Conservation (phyloP, 2,113 vertebrate genomes). For the Peromyscus californicus region DNA sequence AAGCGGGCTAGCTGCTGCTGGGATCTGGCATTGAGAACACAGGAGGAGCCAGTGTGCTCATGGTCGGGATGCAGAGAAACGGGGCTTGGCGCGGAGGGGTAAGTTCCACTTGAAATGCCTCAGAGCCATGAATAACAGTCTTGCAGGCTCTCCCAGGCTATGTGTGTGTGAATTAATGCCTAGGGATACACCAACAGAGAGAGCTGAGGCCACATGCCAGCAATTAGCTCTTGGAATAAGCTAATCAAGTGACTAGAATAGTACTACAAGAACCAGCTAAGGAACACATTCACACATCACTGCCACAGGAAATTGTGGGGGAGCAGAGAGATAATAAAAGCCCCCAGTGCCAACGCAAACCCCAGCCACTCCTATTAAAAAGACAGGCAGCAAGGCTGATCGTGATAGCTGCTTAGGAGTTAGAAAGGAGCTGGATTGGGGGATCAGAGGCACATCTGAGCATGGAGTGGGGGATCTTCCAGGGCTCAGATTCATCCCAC, state of each 20-base stretch:
- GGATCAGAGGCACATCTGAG: background rate
- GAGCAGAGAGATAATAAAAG: conserved; percentile 61
- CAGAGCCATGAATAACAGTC: background rate
- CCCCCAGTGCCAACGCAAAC: background rate
- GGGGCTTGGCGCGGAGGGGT: background rate
- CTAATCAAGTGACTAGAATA: conserved; percentile 60
- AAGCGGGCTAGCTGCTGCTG: background rate
- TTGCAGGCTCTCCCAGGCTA: background rate
- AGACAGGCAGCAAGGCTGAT: background rate
- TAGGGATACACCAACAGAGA: background rate
- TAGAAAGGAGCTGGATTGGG: background rate
- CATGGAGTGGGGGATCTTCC: accelerated
- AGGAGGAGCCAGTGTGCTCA: background rate
- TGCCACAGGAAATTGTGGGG: conserved; percentile 48
- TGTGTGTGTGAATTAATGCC: background rate
- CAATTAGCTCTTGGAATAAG: conserved; percentile 65
- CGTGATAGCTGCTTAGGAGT: background rate
- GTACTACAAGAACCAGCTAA: conserved; percentile 6
- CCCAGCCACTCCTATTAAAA: background rate
- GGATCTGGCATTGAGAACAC: background rate
- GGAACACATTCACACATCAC: conserved; percentile 57
- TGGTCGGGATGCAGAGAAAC: background rate
- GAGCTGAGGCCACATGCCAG: conserved; percentile 17
- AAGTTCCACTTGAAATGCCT: background rate
- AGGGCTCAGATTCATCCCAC: background rate